Evolutionary conservation across 2,888 invertebrate genomes (phyloP).

Genomic region (Chorisops tibialis): DNA sequence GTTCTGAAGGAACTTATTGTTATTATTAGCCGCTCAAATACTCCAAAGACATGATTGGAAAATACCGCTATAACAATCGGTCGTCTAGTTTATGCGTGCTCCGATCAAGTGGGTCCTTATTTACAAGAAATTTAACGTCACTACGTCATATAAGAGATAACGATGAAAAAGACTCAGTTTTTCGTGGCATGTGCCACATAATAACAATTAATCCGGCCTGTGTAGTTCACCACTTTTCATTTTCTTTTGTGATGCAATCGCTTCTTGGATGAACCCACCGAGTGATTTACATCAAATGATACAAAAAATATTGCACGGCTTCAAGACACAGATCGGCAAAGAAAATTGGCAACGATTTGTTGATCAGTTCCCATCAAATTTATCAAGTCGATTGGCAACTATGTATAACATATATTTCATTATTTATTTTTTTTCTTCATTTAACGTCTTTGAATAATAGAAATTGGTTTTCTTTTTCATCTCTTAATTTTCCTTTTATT

Average conservation of each 20-base stretch:
- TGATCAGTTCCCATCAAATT: conserved; percentile 93
- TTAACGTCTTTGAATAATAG: conserved; percentile 12
- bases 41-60: conserved; percentile 98
- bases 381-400: conserved; percentile 83
- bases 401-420: conserved; percentile 74
- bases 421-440: not conserved
- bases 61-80: conserved; percentile 99
- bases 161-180: conserved; percentile 99
- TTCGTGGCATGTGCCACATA: conserved; percentile 99
- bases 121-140: no score
- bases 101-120: no score
- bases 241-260: conserved; percentile 99
- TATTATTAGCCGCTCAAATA: conserved; percentile 93
- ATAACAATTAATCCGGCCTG: conserved; percentile 96
- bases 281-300: conserved; percentile 97
- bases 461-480: conserved; percentile 15
- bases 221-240: conserved; percentile 94
- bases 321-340: conserved; percentile 95
- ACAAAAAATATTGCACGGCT: conserved; percentile 94
- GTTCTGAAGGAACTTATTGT: conserved; percentile 87
- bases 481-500: conserved; percentile 2
- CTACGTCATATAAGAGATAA: conserved; percentile 98
- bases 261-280: conserved; percentile 95
- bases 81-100: no score
- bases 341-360: conserved; percentile 97